These are phyloP conservation scores for Dallia pectoralis DNA, from an alignment of 2,797 vertebrate species.

Conservation along the genomic window DNA sequence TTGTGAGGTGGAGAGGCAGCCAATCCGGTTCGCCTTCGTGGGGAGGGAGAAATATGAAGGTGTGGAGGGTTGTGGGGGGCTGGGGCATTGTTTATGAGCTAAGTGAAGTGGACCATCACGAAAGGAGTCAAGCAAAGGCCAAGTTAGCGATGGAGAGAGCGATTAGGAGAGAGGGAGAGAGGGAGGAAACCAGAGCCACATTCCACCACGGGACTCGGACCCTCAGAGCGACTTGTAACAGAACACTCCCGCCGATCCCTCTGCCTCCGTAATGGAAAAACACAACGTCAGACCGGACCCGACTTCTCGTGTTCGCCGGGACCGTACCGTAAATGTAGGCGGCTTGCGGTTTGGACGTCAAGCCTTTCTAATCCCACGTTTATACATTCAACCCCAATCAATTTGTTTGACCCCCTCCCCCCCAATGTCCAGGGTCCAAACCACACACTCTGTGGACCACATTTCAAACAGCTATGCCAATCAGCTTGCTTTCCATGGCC, in stretches of 20 bases:
- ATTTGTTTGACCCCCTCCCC: background rate
- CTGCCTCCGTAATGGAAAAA: conserved; percentile 23
- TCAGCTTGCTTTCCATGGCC: background rate
- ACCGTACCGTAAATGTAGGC: background rate
- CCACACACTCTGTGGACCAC: background rate
- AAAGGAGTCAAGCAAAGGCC: conserved; percentile 72
- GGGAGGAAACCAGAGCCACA: conserved; percentile 48
- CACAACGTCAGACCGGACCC: background rate
- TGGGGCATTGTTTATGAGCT: conserved; percentile 71
- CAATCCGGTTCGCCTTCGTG: conserved; percentile 31
- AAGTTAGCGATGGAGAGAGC: conserved; percentile 70
- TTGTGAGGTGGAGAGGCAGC: conserved; percentile 33
- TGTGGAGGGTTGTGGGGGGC: conserved; percentile 56
- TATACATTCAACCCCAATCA: background rate
- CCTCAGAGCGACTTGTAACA: conserved; percentile 43
- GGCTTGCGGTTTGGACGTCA: background rate
- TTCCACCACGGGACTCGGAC: conserved; percentile 56
- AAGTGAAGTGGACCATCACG: conserved; percentile 82
- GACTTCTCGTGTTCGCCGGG: background rate
- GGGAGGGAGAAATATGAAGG: conserved; percentile 41
- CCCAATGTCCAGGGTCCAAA: background rate
- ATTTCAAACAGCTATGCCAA: background rate
- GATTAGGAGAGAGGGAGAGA: conserved; percentile 60
- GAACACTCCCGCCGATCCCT: conserved; percentile 48
- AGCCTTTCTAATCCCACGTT: background rate